A percentile compares a stretch with the other conserved stretches of the same genome.
Evolutionary conservation across 1,140 invertebrate genomes (phyloP).

Genomic region (Neodiprion virginianus): DNA sequence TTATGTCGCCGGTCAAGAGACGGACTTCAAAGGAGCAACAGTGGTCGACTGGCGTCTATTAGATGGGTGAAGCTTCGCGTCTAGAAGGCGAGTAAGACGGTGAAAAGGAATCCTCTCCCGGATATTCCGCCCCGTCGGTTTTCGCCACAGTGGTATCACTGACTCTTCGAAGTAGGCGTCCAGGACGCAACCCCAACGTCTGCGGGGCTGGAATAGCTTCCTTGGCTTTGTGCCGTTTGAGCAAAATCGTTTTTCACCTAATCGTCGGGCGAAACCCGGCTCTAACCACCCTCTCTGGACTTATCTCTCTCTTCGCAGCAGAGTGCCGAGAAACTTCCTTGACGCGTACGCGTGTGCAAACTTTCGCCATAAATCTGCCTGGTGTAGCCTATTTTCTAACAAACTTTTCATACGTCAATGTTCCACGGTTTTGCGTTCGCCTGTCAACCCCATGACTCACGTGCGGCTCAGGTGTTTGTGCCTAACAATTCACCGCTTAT

Average conservation of each 20-base stretch:
- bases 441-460: neutral
- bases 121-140: too few relatives aligned
- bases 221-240: neutral
- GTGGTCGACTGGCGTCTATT: neutral
- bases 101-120: neutral
- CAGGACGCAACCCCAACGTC: neutral
- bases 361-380: neutral
- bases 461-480: neutral
- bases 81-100: neutral
- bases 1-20: neutral
- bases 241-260: neutral
- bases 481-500: neutral
- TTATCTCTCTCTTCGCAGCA: neutral
- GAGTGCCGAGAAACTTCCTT: neutral
- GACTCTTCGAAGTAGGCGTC: too few relatives aligned
- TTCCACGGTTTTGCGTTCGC: neutral
- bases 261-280: neutral
- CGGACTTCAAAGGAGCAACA: conserved; percentile 5
- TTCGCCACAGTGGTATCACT: too few relatives aligned
- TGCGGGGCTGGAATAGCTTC: neutral
- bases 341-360: neutral
- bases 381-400: neutral
- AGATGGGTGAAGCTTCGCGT: neutral
- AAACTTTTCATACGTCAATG: conserved; percentile 4
- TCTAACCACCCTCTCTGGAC: neutral